Percentiles rank a stretch among this genome's conserved stretches.
Conservation (phyloP, 2,113 vertebrate genomes). For the Genyomyrus donnyi region DNA sequence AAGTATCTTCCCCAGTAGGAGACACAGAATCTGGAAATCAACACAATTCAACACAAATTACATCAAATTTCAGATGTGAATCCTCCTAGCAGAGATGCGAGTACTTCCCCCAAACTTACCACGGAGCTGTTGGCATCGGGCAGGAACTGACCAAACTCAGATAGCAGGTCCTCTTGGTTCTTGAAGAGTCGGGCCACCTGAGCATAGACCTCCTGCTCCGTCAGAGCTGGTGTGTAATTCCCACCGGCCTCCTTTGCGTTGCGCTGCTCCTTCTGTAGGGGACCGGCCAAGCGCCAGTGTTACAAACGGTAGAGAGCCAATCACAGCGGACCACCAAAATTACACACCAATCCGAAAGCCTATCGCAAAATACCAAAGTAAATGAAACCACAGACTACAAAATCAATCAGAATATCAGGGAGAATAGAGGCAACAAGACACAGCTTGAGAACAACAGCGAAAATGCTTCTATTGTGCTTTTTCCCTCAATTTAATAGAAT, state of each 20-base stretch:
- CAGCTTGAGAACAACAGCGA: background rate
- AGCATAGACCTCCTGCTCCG: slow-evolving; percentile 95
- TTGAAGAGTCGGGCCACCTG: slow-evolving; percentile 96
- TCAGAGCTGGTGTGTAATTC: slow-evolving; percentile 89
- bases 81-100: background rate
- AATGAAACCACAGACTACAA: background rate
- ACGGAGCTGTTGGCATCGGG: slow-evolving; percentile 94
- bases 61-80: background rate
- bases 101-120: slow-evolving; percentile 56
- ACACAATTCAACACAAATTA: background rate
- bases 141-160: slow-evolving; percentile 94
- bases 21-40: background rate
- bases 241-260: slow-evolving; percentile 97
- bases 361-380: background rate
- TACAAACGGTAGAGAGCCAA: background rate
- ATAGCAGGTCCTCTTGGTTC: slow-evolving; percentile 96
- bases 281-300: background rate
- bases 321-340: background rate
- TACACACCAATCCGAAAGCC: background rate
- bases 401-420: background rate
- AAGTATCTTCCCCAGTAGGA: background rate
- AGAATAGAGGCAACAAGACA: background rate
- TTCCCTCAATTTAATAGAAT: background rate
- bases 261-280: slow-evolving; percentile 85
- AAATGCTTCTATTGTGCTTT: background rate